Conservation (phyloP, 2,888 invertebrate species). For the Hetaerina titia region DNA sequence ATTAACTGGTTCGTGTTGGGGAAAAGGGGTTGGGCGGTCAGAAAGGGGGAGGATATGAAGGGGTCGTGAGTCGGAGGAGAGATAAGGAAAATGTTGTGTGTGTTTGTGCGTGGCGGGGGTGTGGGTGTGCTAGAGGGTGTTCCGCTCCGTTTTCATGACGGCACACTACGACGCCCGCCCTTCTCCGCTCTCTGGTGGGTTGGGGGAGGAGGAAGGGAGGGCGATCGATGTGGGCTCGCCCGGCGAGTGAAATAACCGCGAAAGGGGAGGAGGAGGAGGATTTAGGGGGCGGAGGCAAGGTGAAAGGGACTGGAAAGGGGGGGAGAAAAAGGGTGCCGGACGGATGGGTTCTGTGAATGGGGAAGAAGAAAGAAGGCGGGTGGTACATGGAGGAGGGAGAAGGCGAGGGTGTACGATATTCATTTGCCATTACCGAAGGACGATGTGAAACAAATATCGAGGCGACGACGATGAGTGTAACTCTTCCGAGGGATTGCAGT, state of each 20-base stretch:
- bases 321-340: neutral
- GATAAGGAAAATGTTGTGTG: too few species aligned
- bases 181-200: neutral
- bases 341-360: neutral
- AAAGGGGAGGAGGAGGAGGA: neutral
- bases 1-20: neutral
- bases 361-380: neutral
- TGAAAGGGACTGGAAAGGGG: neutral
- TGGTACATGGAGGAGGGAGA: too few species aligned
- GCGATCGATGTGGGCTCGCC: neutral
- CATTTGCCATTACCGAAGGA: too few species aligned
- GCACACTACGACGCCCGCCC: neutral
- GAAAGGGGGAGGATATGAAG: too few species aligned
- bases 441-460: too few species aligned
- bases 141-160: neutral
- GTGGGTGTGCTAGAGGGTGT: neutral
- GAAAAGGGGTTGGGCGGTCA: neutral
- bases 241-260: conserved; percentile 23
- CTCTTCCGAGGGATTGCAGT: too few species aligned
- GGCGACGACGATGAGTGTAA: too few species aligned
- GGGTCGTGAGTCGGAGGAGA: too few species aligned
- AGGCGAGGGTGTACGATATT: neutral
- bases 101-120: too few species aligned
- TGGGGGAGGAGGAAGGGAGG: neutral
- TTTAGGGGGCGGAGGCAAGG: neutral